These are phyloP conservation scores for Papilio gigon DNA, from an alignment of 2,888 invertebrate species.

Conservation along the genomic window DNA sequence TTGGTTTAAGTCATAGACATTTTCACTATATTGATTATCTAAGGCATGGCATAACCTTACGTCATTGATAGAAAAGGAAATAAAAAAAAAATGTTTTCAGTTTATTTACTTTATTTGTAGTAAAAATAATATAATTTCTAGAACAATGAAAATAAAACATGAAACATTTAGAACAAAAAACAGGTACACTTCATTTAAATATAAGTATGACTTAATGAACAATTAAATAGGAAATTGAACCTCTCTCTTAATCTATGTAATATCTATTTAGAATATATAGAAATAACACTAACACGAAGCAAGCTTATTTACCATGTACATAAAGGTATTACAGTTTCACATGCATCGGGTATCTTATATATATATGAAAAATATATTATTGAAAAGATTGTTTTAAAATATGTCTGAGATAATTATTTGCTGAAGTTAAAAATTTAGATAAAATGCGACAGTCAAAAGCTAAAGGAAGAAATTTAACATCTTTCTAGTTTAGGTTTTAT, in stretches of 20 bases:
- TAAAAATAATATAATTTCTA: constrained; percentile 49
- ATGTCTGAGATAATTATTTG: neutral
- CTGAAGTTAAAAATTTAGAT: neutral
- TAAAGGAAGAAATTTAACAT: neutral
- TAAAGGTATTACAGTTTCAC: constrained; percentile 13
- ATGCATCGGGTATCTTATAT: neutral
- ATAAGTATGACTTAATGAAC: constrained; percentile 8
- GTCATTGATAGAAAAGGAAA: neutral
- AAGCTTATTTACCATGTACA: constrained; percentile 13
- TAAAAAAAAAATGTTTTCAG: constrained; percentile 40
- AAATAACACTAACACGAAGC: constrained; percentile 22
- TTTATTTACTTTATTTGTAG: constrained; percentile 44
- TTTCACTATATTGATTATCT: neutral
- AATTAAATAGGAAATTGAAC: constrained; percentile 43
- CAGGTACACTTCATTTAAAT: constrained; percentile 40
- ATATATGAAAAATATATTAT: constrained; percentile 5
- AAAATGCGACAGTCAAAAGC: neutral
- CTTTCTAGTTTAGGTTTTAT: no score
- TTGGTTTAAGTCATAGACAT: no score
- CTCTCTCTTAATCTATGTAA: constrained; percentile 31
- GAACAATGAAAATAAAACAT: constrained; percentile 44
- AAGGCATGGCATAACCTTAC: neutral
- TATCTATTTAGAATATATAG: constrained; percentile 21
- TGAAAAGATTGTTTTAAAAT: constrained; percentile 6
- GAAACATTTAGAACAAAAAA: constrained; percentile 43